A percentile compares a stretch with the other conserved stretches of the same genome.
These are phyloP conservation scores for Epicampocera succincta DNA, from an alignment of 2,888 invertebrate species.

Conservation along the genomic window DNA sequence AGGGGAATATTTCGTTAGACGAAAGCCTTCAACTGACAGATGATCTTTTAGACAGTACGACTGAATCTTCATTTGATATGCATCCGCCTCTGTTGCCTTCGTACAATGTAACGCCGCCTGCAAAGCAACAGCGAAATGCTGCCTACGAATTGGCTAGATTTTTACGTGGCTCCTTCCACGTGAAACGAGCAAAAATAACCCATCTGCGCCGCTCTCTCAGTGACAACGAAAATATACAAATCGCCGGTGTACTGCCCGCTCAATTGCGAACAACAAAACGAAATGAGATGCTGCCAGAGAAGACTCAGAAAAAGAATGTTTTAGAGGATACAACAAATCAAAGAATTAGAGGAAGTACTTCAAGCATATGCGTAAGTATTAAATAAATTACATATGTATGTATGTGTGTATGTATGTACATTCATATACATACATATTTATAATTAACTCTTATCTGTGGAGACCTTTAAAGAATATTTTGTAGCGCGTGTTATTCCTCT, in stretches of 20 bases:
- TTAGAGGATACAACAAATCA: constrained; percentile 60
- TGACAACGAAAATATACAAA: constrained; percentile 78
- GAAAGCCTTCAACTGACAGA: constrained; percentile 73
- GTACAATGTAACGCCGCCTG: constrained; percentile 79
- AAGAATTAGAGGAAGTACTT: constrained; percentile 48
- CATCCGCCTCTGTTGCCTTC: constrained; percentile 80
- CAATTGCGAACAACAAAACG: constrained; percentile 34
- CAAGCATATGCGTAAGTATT: constrained; percentile 60
- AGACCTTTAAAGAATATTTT: too few relatives aligned
- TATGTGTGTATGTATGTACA: too few relatives aligned
- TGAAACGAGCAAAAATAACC: constrained; percentile 79
- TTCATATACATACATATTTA: too few relatives aligned
- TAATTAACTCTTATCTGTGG: too few relatives aligned
- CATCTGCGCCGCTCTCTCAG: constrained; percentile 79
- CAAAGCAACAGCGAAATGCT: constrained; percentile 74
- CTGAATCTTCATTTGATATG: constrained; percentile 79
- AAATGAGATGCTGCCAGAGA: constrained; percentile 17
- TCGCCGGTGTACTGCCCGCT: constrained; percentile 72
- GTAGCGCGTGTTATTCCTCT: too few relatives aligned
- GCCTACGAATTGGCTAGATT: constrained; percentile 79
- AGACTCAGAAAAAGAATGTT: constrained; percentile 41
- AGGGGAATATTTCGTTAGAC: constrained; percentile 73
- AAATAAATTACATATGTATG: neutral
- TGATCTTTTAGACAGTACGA: constrained; percentile 75
- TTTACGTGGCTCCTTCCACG: constrained; percentile 78